A percentile compares a stretch with the other conserved stretches of the same genome.
These are phyloP conservation scores for Hafferia zeledoni DNA, from an alignment of 2,797 vertebrate genomes.

Conservation along the genomic window DNA sequence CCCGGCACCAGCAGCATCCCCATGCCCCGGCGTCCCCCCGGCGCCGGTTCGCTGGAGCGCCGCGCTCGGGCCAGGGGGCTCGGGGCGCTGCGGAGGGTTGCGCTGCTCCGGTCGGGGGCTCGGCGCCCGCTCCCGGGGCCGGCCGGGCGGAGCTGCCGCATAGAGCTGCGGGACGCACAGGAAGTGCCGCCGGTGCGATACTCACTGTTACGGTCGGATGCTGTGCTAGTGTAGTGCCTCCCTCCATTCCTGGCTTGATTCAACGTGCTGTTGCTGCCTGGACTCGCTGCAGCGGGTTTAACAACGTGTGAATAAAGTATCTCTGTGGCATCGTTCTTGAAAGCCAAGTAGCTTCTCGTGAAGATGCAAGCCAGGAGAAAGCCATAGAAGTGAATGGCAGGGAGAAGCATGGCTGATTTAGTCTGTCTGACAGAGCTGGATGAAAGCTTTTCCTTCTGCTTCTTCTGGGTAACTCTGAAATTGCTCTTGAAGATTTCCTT, in stretches of 20 bases:
- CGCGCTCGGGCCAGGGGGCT: neutral
- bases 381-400: slow-evolving; percentile 79
- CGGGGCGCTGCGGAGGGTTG: neutral
- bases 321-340: slow-evolving; percentile 95
- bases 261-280: slow-evolving; percentile 87
- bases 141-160: neutral
- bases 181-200: slow-evolving; percentile 29
- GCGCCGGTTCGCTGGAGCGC: neutral
- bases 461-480: slow-evolving; percentile 72
- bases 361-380: slow-evolving; percentile 85
- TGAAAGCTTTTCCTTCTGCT: slow-evolving; percentile 59
- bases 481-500: slow-evolving; percentile 71
- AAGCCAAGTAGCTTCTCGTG: slow-evolving; percentile 83
- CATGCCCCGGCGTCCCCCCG: neutral
- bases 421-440: slow-evolving; percentile 40
- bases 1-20: neutral
- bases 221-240: slow-evolving; percentile 76
- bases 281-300: slow-evolving; percentile 76
- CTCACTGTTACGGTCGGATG: slow-evolving; percentile 87
- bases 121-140: neutral
- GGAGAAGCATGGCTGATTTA: slow-evolving; percentile 81
- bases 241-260: slow-evolving; percentile 92
- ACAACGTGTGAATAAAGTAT: slow-evolving; percentile 85
- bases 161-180: neutral
- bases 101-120: neutral